Conservation (phyloP, 2,113 vertebrate species). For the Ictalurus furcatus region DNA sequence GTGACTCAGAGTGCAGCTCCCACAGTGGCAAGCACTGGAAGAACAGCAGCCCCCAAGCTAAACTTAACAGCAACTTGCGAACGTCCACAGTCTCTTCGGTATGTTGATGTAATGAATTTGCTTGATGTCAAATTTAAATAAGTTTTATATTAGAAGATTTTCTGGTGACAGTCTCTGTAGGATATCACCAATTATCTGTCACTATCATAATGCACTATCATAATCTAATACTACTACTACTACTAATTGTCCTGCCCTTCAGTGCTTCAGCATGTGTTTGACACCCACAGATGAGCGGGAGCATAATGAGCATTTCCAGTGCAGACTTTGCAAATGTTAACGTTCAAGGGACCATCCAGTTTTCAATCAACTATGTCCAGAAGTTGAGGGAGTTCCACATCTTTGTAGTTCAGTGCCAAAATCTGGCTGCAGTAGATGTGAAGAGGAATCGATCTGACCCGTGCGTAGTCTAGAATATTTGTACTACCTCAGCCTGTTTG, state of each 20-base stretch:
- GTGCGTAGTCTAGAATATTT: constrained; percentile 73
- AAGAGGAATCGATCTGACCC: constrained; percentile 91
- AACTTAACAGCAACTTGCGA: constrained; percentile 85
- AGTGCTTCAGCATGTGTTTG: neutral
- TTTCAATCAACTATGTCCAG: constrained; percentile 89
- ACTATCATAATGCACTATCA: neutral
- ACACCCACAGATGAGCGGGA: constrained; percentile 82
- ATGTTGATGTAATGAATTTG: constrained; percentile 70
- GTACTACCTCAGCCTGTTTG: neutral
- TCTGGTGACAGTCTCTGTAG: neutral
- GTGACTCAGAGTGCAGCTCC: constrained; percentile 83
- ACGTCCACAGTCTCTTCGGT: constrained; percentile 88
- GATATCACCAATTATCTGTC: neutral
- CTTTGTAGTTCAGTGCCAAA: constrained; percentile 86
- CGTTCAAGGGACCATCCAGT: constrained; percentile 88
- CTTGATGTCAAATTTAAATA: neutral
- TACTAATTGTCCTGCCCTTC: neutral
- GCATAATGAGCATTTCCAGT: constrained; percentile 88
- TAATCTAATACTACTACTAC: neutral
- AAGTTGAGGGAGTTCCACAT: constrained; percentile 87
- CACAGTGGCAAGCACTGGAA: constrained; percentile 77
- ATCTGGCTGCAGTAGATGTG: constrained; percentile 83
- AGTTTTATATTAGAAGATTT: neutral
- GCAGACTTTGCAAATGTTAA: constrained; percentile 86
- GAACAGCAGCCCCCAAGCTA: constrained; percentile 82